These are phyloP conservation scores for Zingel zingel DNA, from an alignment of 2,113 vertebrate genomes.

Conservation along the genomic window DNA sequence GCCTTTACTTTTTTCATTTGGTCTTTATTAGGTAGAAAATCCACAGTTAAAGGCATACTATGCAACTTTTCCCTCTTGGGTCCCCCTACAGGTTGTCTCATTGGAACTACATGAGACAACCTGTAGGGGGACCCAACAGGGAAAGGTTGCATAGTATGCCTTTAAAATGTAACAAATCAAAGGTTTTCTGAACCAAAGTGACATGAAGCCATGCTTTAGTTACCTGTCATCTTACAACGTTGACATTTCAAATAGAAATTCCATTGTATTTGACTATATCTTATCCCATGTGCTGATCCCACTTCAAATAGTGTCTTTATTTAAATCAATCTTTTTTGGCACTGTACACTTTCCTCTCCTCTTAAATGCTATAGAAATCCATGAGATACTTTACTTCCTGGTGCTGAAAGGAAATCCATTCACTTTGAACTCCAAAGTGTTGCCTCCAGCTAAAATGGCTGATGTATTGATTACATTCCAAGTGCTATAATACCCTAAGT, in stretches of 20 bases:
- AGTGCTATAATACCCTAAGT: conserved; percentile 60
- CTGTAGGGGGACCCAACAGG: too few relatives aligned
- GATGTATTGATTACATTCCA: conserved; percentile 66
- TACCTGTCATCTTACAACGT: neutral
- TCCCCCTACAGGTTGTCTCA: too few relatives aligned
- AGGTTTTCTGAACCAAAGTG: too few relatives aligned
- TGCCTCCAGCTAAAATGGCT: conserved; percentile 50
- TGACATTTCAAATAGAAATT: neutral
- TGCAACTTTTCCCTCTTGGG: too few relatives aligned
- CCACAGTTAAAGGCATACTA: too few relatives aligned
- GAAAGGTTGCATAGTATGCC: too few relatives aligned
- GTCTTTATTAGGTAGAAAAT: neutral
- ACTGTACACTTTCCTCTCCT: conserved; percentile 6
- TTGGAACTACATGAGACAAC: too few relatives aligned
- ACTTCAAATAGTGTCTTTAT: conserved; percentile 17
- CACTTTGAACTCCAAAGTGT: conserved; percentile 57
- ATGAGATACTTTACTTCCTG: conserved; percentile 49
- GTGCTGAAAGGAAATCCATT: conserved; percentile 60
- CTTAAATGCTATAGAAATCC: conserved; percentile 53
- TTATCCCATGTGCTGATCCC: neutral
- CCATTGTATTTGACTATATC: neutral
- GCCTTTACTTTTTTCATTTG: neutral
- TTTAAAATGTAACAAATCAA: too few relatives aligned
- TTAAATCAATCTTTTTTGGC: conserved; percentile 29
- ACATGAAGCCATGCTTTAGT: too few relatives aligned